Base-by-base conservation (phyloP, 2,888 invertebrate species). In the Nomada fabriciana region DNA sequence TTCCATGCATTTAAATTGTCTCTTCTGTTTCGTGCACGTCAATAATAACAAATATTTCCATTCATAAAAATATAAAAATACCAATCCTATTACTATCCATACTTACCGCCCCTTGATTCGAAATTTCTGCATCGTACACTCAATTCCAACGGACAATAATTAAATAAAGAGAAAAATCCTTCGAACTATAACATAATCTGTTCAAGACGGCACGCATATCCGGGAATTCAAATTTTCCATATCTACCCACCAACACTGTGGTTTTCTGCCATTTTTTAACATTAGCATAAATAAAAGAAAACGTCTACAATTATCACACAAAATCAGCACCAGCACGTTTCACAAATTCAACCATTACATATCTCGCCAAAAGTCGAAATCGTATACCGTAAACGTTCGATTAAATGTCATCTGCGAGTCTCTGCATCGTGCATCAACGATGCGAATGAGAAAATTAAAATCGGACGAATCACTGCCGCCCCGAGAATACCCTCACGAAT, bases 51-150 rank as follows among this genome's bases (percentile, higher is more conserved):
- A 47, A 61, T 55, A 61, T 36, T 65, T 52, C 52, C 52, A 47
- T 13, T 64, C 20, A 53, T 47, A 25, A 70, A 64, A 59, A 29
- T 23, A 10, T 5, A 2, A 25, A 36, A 47, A 52, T 23, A 23
- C 9, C 50, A 11, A 42, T 15, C 7, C 13, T 20, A 42, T 76
- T 11, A n/a, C 59, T 23, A 67, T 20, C 15, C n/a, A 0, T 57
- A 78, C 68, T 78, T 68, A 72, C 72, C 72, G 72, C 57, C 18
- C 43, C 11, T 47, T 78, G 9, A 78, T 57, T 68, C 72, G 55
- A 72, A 80, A 80, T 23, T 72, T 78, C 52, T 53, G 63, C 78
- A 78, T 72, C 29, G 53, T 43, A 23, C 3, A 10, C 78, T 29
- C 61, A 50, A 67, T 42, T 42, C 4, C 15, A 23, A 59, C 23